Evolutionary conservation across 2,113 vertebrate genomes (phyloP).

Genomic region (Bufo bufo): DNA sequence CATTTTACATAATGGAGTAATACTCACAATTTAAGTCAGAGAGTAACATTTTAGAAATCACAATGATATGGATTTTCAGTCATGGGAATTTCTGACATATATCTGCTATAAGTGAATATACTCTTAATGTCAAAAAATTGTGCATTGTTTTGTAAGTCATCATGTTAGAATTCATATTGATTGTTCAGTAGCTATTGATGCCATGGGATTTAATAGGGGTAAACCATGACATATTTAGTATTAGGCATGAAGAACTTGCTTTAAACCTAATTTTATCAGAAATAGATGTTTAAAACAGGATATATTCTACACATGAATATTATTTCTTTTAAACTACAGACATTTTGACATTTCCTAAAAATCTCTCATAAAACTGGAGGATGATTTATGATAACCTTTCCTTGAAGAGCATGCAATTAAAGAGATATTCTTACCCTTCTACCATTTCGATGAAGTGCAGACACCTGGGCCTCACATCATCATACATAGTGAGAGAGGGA

Average conservation of each 20-base stretch:
- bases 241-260: not conserved
- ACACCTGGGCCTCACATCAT: conserved; percentile 24
- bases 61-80: not conserved
- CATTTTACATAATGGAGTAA: too few relatives aligned
- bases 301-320: not conserved
- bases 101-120: not conserved
- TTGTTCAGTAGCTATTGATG: not conserved
- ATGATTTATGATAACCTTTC: conserved; percentile 39
- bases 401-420: conserved; percentile 33
- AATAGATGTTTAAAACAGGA: not conserved
- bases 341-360: conserved; percentile 38
- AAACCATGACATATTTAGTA: not conserved
- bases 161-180: not conserved
- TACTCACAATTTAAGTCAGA: too few relatives aligned
- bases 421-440: conserved; percentile 12
- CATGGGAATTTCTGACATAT: not conserved
- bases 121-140: not conserved
- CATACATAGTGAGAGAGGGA: not conserved
- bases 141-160: not conserved
- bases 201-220: not conserved
- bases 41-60: too few relatives aligned
- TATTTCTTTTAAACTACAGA: conserved; percentile 12
- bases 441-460: not conserved
- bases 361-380: not conserved
- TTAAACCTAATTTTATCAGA: not conserved